These are phyloP conservation scores for Amphibalanus amphitrite DNA, from an alignment of 1,140 invertebrate species.

Conservation along the genomic window DNA sequence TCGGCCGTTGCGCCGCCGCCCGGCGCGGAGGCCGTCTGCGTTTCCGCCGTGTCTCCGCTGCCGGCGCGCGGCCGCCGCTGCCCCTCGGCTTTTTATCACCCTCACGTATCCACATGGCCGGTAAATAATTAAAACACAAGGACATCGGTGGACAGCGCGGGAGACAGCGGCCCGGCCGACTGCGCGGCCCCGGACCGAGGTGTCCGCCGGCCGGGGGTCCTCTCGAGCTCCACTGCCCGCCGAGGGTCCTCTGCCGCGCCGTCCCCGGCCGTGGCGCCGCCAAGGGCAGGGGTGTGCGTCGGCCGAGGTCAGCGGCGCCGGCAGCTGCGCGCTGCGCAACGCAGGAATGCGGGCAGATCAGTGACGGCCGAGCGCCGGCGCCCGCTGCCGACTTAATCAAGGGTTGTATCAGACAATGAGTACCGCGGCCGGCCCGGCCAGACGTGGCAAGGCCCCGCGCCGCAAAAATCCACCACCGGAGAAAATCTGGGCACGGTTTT, in stretches of 20 bases:
- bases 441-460: too few species aligned
- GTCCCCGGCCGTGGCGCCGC: too few species aligned
- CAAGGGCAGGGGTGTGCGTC: neutral
- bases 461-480: neutral
- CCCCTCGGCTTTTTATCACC: neutral
- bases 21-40: too few species aligned
- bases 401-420: neutral
- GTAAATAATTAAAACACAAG: conserved; percentile 1
- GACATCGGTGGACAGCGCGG: neutral
- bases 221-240: too few species aligned
- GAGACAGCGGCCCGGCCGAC: too few species aligned
- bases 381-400: neutral
- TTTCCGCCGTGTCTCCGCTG: neutral
- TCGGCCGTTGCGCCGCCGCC: too few species aligned
- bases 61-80: too few species aligned
- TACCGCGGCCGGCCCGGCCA: neutral
- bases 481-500: neutral
- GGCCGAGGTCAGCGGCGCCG: neutral
- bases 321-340: neutral
- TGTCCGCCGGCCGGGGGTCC: too few species aligned
- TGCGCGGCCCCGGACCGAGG: too few species aligned
- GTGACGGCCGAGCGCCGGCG: neutral
- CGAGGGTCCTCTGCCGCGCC: too few species aligned
- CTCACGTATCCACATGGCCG: neutral
- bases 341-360: neutral